Base-by-base conservation (phyloP, 2,797 vertebrate genomes). In the Glyptemys insculpta region DNA sequence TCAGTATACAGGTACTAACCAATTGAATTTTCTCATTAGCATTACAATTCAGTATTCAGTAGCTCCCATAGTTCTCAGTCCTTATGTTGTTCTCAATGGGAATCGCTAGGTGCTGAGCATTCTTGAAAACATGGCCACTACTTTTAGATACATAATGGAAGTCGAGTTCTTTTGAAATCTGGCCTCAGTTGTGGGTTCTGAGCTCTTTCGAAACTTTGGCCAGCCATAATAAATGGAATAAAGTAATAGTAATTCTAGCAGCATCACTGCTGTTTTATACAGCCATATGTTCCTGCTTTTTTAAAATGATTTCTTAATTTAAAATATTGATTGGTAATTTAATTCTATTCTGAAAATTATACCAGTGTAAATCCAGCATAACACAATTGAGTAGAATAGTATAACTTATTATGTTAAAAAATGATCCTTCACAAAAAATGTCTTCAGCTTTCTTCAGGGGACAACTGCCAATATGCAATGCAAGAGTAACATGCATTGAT, bases 1-100 rank as follows among this genome's bases (percentile, higher is more conserved):
- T 92, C 57, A 85, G 6, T 76, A 12, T 85, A 34, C 31, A 59
- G 5, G 10, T 88, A 72, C 82, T 95, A 96, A 79, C 34, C 83
- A 87, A 65, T 57, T 82, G 12, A 62, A 56, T 95, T 95, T 95
- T 95, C 47, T 53, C 59, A 85, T 62, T 86, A 68, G 92, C 57
- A 41, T 76, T 93, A 65, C 19, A 78, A 27, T 92, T 97, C 6
- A 14, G 8, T 31, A 76, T 47, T 10, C 87, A 90, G 65, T 1
- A 0, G 81, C 83, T 93, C 86, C 37, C 86, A 0, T 47, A 92
- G 86, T 93, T 92, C 76, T 21, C 27, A 81, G 5, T 78, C 91
- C 21, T 65, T 65, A 65, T 88, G 4, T 14, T 0, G 93, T 94
- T 85, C 80, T 96, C 85, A 41, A 8, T 86, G 59, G 65, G 81